phyloP scores from a whole-genome alignment of 2,888 invertebrate genomes.

The Meganola albula region DNA sequence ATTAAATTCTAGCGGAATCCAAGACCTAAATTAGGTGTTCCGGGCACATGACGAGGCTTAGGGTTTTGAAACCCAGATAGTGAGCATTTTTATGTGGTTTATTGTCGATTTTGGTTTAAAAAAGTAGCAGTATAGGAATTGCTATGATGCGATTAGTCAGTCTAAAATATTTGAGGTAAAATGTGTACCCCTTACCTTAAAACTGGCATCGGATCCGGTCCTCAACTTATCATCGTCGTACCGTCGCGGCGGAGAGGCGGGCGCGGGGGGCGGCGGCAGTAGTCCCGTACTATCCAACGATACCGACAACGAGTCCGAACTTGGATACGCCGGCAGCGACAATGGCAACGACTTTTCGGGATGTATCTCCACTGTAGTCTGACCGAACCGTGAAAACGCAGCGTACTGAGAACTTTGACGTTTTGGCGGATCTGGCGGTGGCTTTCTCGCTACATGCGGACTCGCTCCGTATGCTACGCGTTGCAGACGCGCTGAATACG shows the following conservation, averaged over 20 bases:
- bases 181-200: slow-evolving; percentile 81
- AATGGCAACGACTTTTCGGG: slow-evolving; percentile 78
- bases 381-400: slow-evolving; percentile 70
- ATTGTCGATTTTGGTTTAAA: too few relatives aligned
- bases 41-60: too few relatives aligned
- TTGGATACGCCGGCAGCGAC: slow-evolving; percentile 81
- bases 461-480: slow-evolving; percentile 80
- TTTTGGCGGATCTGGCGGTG: slow-evolving; percentile 89
- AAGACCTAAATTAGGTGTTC: too few relatives aligned
- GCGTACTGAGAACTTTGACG: slow-evolving; percentile 80
- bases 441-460: slow-evolving; percentile 85
- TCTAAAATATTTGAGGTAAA: too few relatives aligned
- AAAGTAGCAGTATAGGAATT: too few relatives aligned
- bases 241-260: slow-evolving; percentile 79
- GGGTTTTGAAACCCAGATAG: too few relatives aligned
- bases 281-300: slow-evolving; percentile 80
- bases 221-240: slow-evolving; percentile 72
- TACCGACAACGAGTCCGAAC: slow-evolving; percentile 80
- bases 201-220: slow-evolving; percentile 89
- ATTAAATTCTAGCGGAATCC: too few relatives aligned
- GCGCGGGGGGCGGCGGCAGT: slow-evolving; percentile 81
- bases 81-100: too few relatives aligned
- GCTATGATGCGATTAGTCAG: too few relatives aligned
- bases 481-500: slow-evolving; percentile 65
- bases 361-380: slow-evolving; percentile 80